A percentile compares a stretch with the other conserved stretches of the same genome.
Conservation (phyloP, 2,797 vertebrate species). For the Numenius phaeopus region DNA sequence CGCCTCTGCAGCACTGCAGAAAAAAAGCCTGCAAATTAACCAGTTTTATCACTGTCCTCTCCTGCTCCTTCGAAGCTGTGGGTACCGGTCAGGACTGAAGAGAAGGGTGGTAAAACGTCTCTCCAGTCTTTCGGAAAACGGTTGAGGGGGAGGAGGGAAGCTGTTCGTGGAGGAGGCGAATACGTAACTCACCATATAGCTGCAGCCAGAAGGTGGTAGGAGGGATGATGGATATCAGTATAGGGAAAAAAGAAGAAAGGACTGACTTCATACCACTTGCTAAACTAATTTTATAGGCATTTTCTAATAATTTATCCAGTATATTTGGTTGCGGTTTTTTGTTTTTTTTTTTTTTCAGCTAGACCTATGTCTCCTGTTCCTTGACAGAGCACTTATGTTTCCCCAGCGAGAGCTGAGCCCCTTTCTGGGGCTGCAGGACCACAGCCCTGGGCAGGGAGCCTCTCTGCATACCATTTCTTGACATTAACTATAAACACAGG, state of each 20-base stretch:
- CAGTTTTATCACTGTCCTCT: not conserved
- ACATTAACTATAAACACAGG: no score
- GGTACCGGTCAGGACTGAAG: not conserved
- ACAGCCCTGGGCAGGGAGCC: no score
- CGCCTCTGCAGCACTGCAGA: not conserved
- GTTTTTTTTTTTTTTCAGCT: not conserved
- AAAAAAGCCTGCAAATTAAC: not conserved
- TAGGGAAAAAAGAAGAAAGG: not conserved
- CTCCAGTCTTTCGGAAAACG: not conserved
- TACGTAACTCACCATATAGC: not conserved
- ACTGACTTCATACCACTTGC: not conserved
- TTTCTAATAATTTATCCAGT: not conserved
- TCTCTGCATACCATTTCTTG: no score
- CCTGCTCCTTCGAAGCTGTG: not conserved
- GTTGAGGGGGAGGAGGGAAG: not conserved
- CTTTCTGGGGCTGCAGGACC: rapidly evolving
- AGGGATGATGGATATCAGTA: not conserved
- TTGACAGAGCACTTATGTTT: not conserved
- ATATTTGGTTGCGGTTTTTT: no score
- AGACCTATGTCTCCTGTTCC: not conserved
- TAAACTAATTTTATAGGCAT: not conserved
- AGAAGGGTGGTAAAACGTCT: not conserved
- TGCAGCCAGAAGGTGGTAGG: constrained; percentile 25
- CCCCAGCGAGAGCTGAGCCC: rapidly evolving
- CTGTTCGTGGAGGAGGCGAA: not conserved